A percentile compares a stretch with the other conserved stretches of the same genome.
Evolutionary conservation across 2,888 invertebrate genomes (phyloP).

Genomic region (Spilarctia lutea): DNA sequence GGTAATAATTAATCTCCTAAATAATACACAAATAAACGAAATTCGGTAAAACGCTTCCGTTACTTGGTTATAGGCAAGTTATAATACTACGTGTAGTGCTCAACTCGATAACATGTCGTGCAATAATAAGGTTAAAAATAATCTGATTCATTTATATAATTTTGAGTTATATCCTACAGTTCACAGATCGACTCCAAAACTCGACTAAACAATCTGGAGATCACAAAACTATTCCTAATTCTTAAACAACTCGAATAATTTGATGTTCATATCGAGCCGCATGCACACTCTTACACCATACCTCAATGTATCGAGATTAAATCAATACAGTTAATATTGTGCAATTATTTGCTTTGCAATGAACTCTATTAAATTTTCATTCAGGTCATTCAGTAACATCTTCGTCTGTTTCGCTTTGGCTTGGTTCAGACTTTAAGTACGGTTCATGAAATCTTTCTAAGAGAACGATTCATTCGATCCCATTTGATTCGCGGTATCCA

Average conservation of each 20-base stretch:
- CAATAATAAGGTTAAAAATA: constrained; percentile 41
- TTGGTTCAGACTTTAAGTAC: constrained; percentile 49
- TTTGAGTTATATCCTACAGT: constrained; percentile 56
- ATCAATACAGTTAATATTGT: background rate
- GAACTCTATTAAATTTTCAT: constrained; percentile 23
- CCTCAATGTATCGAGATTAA: constrained; percentile 8
- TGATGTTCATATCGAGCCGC: constrained; percentile 43
- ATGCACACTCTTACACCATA: constrained; percentile 40
- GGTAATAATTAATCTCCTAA: constrained; percentile 55
- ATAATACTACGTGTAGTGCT: constrained; percentile 46
- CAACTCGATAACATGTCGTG: constrained; percentile 56
- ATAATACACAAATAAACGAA: constrained; percentile 46
- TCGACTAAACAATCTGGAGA: constrained; percentile 78
- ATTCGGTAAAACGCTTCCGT: constrained; percentile 51
- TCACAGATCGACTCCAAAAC: constrained; percentile 71
- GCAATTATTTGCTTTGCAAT: background rate
- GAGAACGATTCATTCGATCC: constrained; percentile 16
- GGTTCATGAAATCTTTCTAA: constrained; percentile 36
- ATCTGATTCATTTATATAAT: constrained; percentile 27
- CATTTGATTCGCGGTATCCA: background rate
- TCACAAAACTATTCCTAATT: constrained; percentile 80
- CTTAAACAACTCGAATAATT: constrained; percentile 59
- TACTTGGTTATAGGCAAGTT: constrained; percentile 60
- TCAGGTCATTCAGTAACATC: constrained; percentile 47
- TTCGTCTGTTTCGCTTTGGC: constrained; percentile 53